A percentile compares a stretch with the other conserved stretches of the same genome.
Evolutionary conservation across 37 sponge, comb jelly and placozoan species (phyloP).

Genomic region (Dysidea cf. avara): DNA sequence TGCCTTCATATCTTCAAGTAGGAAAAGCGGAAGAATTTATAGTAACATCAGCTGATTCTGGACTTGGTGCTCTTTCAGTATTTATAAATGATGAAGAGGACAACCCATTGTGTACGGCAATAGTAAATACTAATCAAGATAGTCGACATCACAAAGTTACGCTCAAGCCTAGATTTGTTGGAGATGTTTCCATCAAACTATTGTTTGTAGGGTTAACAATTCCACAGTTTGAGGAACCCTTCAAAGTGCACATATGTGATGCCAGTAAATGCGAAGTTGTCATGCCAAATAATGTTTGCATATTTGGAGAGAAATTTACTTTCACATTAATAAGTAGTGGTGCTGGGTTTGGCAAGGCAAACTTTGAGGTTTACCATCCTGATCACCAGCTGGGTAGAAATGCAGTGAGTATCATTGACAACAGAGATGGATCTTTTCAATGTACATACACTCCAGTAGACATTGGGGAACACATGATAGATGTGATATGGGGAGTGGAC

Average conservation of each 20-base stretch:
- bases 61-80: slow-evolving; percentile 53
- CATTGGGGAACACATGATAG: slow-evolving; percentile 63
- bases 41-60: slow-evolving; percentile 64
- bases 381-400: slow-evolving; percentile 52
- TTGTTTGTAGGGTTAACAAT: slow-evolving; percentile 59
- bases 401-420: slow-evolving; percentile 24
- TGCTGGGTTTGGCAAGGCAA: slow-evolving; percentile 61
- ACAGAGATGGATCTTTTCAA: slow-evolving; percentile 15
- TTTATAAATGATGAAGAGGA: slow-evolving; percentile 22
- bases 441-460: slow-evolving; percentile 62
- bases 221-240: slow-evolving; percentile 48
- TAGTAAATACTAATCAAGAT: slow-evolving; percentile 10
- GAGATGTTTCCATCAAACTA: slow-evolving; percentile 12
- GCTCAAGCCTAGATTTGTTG: slow-evolving; percentile 21
- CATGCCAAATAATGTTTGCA: slow-evolving; percentile 39
- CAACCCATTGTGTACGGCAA: slow-evolving; percentile 6
- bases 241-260: slow-evolving; percentile 57
- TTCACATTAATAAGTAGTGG: slow-evolving; percentile 54
- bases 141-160: slow-evolving; percentile 39
- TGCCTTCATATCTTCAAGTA: slow-evolving; percentile 48
- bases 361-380: slow-evolving; percentile 37
- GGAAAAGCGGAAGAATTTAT: slow-evolving; percentile 43
- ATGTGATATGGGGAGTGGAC: slow-evolving; percentile 54
- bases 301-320: slow-evolving; percentile 51
- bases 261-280: slow-evolving; percentile 52